A percentile compares a stretch with the other conserved stretches of the same genome.
Conservation (phyloP, 2,797 vertebrate species). For the Numenius phaeopus region DNA sequence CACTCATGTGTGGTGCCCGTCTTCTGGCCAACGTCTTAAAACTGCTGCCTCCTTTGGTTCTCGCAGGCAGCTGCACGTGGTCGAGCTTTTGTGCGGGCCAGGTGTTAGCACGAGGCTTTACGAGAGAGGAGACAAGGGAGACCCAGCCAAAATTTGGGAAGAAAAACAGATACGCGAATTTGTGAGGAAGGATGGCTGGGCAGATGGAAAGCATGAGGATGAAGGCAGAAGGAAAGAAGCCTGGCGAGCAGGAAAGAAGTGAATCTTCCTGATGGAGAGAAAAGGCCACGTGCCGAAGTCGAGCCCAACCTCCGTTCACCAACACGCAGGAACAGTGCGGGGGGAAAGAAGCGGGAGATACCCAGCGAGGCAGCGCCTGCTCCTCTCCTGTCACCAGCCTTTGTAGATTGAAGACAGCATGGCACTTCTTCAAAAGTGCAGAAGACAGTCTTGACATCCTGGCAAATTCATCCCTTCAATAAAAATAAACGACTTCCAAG, state of each 20-base stretch:
- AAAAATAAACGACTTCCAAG: constrained; percentile 39
- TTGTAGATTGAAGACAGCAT: not conserved
- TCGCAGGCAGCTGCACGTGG: not conserved
- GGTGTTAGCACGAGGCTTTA: not conserved
- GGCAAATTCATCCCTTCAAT: constrained; percentile 40
- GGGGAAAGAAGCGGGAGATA: not conserved
- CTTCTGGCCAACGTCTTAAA: not conserved
- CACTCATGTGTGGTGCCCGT: fast-evolving
- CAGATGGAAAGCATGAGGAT: constrained; percentile 7
- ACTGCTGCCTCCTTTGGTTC: not conserved
- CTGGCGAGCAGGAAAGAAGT: not conserved
- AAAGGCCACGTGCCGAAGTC: not conserved
- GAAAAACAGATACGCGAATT: not conserved
- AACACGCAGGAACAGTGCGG: not conserved
- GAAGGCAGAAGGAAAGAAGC: constrained; percentile 10
- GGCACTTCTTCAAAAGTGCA: constrained; percentile 35
- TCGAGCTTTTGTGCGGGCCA: not conserved
- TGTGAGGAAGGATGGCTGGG: not conserved
- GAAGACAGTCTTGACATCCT: constrained; percentile 48
- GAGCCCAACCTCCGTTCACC: not conserved
- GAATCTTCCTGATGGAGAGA: not conserved
- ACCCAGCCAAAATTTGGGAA: constrained; percentile 12
- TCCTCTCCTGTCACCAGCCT: constrained; percentile 18
- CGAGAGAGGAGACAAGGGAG: not conserved
- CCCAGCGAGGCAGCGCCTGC: not conserved